A percentile compares a stretch with the other conserved stretches of the same genome.
These are phyloP conservation scores for Trachelus tabidus DNA, from an alignment of 2,888 invertebrate species.

Conservation along the genomic window DNA sequence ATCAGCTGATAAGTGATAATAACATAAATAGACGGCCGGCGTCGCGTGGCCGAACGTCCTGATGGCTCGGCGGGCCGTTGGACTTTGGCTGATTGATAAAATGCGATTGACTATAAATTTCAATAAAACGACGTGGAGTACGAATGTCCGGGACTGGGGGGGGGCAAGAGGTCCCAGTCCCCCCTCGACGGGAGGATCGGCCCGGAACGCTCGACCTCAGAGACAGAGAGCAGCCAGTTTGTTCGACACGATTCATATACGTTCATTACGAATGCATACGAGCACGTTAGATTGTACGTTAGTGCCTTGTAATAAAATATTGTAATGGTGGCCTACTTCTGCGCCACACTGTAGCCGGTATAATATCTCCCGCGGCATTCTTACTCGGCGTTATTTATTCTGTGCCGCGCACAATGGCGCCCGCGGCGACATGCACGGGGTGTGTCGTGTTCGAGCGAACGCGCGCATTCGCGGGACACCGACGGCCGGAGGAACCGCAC, in stretches of 20 bases:
- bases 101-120: slow-evolving; percentile 51
- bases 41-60: background rate
- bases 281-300: slow-evolving; percentile 65
- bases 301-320: slow-evolving; percentile 64
- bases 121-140: slow-evolving; percentile 47
- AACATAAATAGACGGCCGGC: background rate
- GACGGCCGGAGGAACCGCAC: background rate
- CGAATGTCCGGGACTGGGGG: slow-evolving; percentile 18
- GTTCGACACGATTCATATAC: slow-evolving; percentile 64
- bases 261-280: slow-evolving; percentile 65
- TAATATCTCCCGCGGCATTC: slow-evolving; percentile 64
- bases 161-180: no score
- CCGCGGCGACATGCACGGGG: slow-evolving; percentile 9
- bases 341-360: slow-evolving; percentile 45
- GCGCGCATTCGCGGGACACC: background rate
- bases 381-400: slow-evolving; percentile 60
- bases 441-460: background rate
- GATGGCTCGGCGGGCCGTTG: slow-evolving; percentile 25
- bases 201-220: background rate
- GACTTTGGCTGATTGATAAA: slow-evolving; percentile 33
- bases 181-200: background rate
- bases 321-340: slow-evolving; percentile 58
- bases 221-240: slow-evolving; percentile 6
- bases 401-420: slow-evolving; percentile 53
- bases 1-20: background rate